A percentile compares a stretch with the other conserved stretches of the same genome.
Conservation (phyloP, 2,797 vertebrate genomes). For the Phrynocephalus vlangalii region DNA sequence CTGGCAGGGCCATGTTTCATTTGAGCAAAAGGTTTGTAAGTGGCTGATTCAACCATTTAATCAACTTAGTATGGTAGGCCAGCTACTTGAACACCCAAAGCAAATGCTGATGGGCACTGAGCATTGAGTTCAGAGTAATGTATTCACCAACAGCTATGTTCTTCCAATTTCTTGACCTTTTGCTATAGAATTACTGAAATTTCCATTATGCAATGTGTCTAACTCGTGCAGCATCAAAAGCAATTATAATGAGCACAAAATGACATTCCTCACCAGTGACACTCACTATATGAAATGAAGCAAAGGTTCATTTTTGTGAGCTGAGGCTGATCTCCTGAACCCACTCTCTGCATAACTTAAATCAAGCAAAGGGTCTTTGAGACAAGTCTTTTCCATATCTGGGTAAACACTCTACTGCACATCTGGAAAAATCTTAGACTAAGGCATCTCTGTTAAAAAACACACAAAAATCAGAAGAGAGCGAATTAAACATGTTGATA, state of each 20-base stretch:
- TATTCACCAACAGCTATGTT: not conserved
- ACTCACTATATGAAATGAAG: not conserved
- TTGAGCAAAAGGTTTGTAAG: not conserved
- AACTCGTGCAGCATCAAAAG: not conserved
- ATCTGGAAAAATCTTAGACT: conserved; percentile 35
- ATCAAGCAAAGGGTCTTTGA: not conserved
- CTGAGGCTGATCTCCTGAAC: not conserved
- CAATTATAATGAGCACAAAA: not conserved
- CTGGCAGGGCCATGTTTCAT: not conserved
- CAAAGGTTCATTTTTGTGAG: fast-evolving
- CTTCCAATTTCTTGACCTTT: conserved; percentile 31
- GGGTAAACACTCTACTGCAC: not conserved
- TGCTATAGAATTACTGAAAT: not conserved
- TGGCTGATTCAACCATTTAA: not conserved
- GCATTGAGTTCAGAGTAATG: conserved; percentile 14
- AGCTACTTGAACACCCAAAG: not conserved
- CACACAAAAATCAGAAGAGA: not conserved
- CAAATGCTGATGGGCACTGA: not conserved
- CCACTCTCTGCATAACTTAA: conserved; percentile 1
- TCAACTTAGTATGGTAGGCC: not conserved
- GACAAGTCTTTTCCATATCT: not conserved
- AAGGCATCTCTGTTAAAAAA: conserved; percentile 20
- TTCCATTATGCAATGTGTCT: fast-evolving
- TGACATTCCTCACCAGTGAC: not conserved
- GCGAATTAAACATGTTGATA: not conserved